phyloP scores from a whole-genome alignment of 1,140 invertebrate genomes.

The Aradophagus sp. region DNA sequence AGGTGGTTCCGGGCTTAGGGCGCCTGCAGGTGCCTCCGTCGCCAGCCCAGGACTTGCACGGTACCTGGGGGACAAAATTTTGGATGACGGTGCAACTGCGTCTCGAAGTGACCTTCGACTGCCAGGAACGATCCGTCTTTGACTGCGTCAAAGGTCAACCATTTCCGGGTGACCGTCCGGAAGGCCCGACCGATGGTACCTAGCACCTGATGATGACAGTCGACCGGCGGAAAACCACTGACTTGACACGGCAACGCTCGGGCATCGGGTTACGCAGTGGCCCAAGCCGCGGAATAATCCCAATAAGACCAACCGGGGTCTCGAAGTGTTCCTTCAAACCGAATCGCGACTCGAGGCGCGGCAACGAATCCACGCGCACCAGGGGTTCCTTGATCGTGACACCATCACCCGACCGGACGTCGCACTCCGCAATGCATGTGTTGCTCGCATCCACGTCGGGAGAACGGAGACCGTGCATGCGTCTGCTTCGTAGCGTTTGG shows the following conservation, averaged over 20 bases:
- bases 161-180: not conserved
- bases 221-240: slow-evolving; percentile 8
- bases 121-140: not conserved
- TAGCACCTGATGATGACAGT: no score
- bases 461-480: slow-evolving; percentile 52
- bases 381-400: slow-evolving; percentile 1
- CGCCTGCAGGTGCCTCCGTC: slow-evolving; percentile 68
- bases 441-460: slow-evolving; percentile 6
- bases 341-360: no score
- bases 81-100: slow-evolving; percentile 44
- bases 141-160: slow-evolving; percentile 11
- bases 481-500: slow-evolving; percentile 65
- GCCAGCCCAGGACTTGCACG: slow-evolving; percentile 69
- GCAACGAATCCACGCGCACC: slow-evolving; percentile 12
- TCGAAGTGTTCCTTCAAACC: no score
- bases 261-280: no score
- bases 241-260: slow-evolving; percentile 2
- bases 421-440: slow-evolving; percentile 14
- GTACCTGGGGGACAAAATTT: slow-evolving; percentile 72
- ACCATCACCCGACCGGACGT: slow-evolving; percentile 22
- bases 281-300: no score
- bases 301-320: no score
- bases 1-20: slow-evolving; percentile 65
- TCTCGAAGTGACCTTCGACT: slow-evolving; percentile 9
- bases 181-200: not conserved